Base-by-base conservation (phyloP, 2,888 invertebrate genomes). In the Drosophila imparisetae region DNA sequence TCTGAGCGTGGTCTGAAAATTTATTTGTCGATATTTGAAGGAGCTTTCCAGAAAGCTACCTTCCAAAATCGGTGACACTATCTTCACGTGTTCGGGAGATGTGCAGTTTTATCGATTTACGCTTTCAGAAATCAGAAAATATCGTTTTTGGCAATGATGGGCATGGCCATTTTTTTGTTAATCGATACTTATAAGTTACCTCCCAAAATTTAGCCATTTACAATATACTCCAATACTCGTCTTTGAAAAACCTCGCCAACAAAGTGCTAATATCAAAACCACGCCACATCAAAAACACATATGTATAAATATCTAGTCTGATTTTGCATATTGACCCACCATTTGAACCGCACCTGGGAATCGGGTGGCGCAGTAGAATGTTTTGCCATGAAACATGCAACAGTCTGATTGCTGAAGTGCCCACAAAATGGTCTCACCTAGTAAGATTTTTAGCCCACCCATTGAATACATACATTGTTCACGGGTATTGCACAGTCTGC, bases 371-470 rank as follows among this genome's bases (percentile, higher is more conserved):
- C 24, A 32, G 21, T 15, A 21, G 15, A 53, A 10, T 15, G 10
- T 1, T 7, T 11, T 7, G 50, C 30, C n/a, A n/a, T 21, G 24
- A 10, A 48, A 40, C 13, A 36, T 8, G 7, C 1, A 5, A 32
- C 58, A 81, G 78, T 86, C 40, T 32, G 15, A 10, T 5, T 10
- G 40, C 13, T 11, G 30, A 61, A 40, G 50, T 76, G 8, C 32
- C 32, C 40, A 48, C 34, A 60, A 45, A 29, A 83, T 86, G 75
- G 81, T 75, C 8, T 72, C 62, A 11, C 45, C 66, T 7, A 86
- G 87, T 53, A 86, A 84, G 38, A 8, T 89, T 1, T 70, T 72
- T 32, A 36, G 68, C 7, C 36, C 32, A 49, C 85, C 86, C 10
- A 3, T 86, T 10, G 69, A 65, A 11, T 53, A 55, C 0, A 0